These are phyloP conservation scores for Creontiades dilutus DNA, from an alignment of 2,888 invertebrate genomes.

Conservation along the genomic window DNA sequence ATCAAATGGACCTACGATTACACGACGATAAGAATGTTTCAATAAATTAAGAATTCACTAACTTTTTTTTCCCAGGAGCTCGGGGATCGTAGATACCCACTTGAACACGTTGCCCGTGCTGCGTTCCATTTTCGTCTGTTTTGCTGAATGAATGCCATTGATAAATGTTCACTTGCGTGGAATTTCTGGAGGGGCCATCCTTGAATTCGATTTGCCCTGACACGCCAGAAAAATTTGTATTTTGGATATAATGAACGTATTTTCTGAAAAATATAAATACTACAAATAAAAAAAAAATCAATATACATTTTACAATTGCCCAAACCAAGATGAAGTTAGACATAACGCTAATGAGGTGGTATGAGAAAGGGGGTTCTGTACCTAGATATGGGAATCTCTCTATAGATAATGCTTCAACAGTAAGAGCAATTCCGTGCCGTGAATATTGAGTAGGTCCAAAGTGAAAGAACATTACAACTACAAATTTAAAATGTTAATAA, in stretches of 20 bases:
- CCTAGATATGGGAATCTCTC: too few species aligned
- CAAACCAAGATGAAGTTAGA: too few species aligned
- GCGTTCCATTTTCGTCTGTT: not conserved
- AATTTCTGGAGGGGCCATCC: conserved; percentile 84
- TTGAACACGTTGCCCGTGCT: conserved; percentile 24
- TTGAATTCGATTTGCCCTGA: conserved; percentile 86
- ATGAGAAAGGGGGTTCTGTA: too few species aligned
- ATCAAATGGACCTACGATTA: too few species aligned
- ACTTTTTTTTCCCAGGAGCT: conserved; percentile 15
- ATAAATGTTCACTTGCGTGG: conserved; percentile 81
- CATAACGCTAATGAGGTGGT: too few species aligned
- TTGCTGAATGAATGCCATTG: conserved; percentile 79
- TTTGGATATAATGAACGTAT: conserved; percentile 82
- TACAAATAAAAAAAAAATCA: not conserved
- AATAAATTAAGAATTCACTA: not conserved
- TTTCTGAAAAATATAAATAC: conserved; percentile 79
- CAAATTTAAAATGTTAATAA: too few species aligned
- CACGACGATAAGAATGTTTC: too few species aligned
- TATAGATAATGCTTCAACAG: too few species aligned
- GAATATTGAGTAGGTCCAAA: too few species aligned
- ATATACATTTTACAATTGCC: too few species aligned
- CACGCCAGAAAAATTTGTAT: conserved; percentile 86
- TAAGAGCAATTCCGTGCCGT: too few species aligned
- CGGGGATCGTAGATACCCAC: conserved; percentile 53
- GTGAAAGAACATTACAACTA: too few species aligned